Percentiles rank a stretch among this genome's conserved stretches.
Conservation (phyloP, 2,113 vertebrate genomes). For the Coptodon bakossiorum region DNA sequence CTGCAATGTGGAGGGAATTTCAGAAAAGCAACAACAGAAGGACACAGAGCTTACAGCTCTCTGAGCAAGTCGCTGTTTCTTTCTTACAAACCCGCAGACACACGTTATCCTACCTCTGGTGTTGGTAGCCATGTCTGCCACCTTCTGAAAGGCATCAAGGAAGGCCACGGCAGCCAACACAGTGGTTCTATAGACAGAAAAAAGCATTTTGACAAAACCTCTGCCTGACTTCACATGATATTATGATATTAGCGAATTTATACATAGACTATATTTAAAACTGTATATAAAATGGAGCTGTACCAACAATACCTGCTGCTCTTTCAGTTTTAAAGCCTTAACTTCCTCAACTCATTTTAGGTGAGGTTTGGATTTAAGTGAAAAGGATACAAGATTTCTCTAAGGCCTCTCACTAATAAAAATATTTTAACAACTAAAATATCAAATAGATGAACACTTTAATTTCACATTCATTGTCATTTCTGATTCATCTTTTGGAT, state of each 20-base stretch:
- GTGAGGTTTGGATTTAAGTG: background rate
- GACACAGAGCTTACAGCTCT: background rate
- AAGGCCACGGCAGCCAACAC: conserved; percentile 96
- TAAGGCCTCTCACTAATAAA: background rate
- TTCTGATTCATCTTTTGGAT: background rate
- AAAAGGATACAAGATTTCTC: background rate
- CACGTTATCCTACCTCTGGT: conserved; percentile 82
- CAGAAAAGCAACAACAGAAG: background rate
- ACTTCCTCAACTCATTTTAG: background rate
- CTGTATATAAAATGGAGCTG: accelerated
- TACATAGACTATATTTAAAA: background rate
- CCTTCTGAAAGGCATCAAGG: conserved; percentile 98
- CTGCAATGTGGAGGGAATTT: background rate
- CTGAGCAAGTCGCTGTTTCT: background rate
- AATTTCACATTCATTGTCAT: background rate
- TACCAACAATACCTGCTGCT: background rate
- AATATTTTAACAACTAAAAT: background rate
- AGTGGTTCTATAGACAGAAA: conserved; percentile 79
- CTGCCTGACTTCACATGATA: background rate
- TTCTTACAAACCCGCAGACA: background rate
- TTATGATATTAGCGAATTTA: background rate
- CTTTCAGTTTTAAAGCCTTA: background rate
- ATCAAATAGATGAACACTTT: background rate
- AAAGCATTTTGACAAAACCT: background rate
- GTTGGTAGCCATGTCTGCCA: conserved; percentile 98